Evolutionary conservation across 2,888 invertebrate species (phyloP), one percentile per base, ranked within the genome.

Genomic region (Galerucella nymphaeae): DNA sequence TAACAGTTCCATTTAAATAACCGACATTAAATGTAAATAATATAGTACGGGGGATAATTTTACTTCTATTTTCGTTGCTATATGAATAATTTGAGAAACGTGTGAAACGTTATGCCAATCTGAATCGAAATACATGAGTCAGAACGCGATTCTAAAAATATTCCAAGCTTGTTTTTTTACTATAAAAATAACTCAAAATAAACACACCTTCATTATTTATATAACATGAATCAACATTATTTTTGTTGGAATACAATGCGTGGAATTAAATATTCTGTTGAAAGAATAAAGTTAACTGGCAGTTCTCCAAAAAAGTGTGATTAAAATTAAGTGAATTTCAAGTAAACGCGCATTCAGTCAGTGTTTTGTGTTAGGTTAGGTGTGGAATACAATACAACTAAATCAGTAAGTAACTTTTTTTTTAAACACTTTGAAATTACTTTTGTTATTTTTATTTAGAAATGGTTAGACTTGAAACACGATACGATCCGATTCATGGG

Each of bases 401-500:
- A 53, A 53, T 18, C 3, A 16, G 50, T 50, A 50, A 50, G 16
- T 50, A 5, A 9, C 2, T 16, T 16, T 50, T 16, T 16, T 16
- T 14, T 50, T 8, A 16, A 16, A 16, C 16, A 16, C 9, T 53
- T 9, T 53, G 2, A 30, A 30, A 30, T 30, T 30, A 6, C 1
- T 8, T 30, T 30, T 30, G 30, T 30, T 30, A 2, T 30, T 8
- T 30, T 30, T 30, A 30, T 30, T 6, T 30, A 30, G 30, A 8
- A 59, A 77, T 77, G 77, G 58, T 72, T 13, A 13, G 59, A n/a
- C 45, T 78, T 18, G 81, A 82, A 74, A 81, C 78, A 48, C 76
- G 81, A 66, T 80, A 77, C 76, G 81, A 82, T 68, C 81, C 81
- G 1, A 80, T 82, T 14, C 76, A 76, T 38, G 81, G 80, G 48